phyloP scores from a whole-genome alignment of 2,113 vertebrate species.

The Octodon degus region DNA sequence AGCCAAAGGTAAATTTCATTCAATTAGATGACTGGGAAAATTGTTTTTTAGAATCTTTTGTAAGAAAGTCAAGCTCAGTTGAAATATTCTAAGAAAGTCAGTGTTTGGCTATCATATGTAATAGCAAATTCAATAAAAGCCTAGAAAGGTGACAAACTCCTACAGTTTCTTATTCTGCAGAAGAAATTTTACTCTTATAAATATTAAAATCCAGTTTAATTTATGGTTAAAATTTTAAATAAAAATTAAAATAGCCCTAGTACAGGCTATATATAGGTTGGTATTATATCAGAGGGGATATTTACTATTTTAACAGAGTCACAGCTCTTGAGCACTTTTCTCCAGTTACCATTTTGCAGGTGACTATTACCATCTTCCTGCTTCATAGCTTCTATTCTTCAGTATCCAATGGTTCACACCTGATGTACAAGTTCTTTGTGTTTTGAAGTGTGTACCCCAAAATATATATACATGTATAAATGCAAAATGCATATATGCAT shows the following conservation, averaged over 20 bases:
- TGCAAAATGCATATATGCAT: background rate
- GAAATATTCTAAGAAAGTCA: conserved; percentile 28
- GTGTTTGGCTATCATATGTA: background rate
- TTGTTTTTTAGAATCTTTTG: conserved; percentile 44
- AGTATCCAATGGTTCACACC: background rate
- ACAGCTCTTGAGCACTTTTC: background rate
- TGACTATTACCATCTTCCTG: background rate
- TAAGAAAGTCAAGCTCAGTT: conserved; percentile 9
- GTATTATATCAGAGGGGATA: background rate
- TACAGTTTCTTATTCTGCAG: background rate
- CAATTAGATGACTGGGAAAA: conserved; percentile 32
- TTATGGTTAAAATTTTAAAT: conserved; percentile 27
- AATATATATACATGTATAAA: background rate
- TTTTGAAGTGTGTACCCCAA: background rate
- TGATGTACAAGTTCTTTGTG: background rate
- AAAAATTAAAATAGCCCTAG: background rate
- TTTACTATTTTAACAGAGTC: background rate
- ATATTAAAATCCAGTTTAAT: conserved; percentile 11
- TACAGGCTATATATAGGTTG: background rate
- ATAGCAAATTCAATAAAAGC: conserved; percentile 25
- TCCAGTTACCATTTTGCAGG: background rate
- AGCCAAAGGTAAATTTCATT: conserved; percentile 73
- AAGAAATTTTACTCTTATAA: background rate
- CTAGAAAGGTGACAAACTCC: background rate
- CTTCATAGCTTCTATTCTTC: background rate